These are phyloP conservation scores for Leiothrix lutea DNA, from an alignment of 2,113 vertebrate genomes.

Conservation along the genomic window DNA sequence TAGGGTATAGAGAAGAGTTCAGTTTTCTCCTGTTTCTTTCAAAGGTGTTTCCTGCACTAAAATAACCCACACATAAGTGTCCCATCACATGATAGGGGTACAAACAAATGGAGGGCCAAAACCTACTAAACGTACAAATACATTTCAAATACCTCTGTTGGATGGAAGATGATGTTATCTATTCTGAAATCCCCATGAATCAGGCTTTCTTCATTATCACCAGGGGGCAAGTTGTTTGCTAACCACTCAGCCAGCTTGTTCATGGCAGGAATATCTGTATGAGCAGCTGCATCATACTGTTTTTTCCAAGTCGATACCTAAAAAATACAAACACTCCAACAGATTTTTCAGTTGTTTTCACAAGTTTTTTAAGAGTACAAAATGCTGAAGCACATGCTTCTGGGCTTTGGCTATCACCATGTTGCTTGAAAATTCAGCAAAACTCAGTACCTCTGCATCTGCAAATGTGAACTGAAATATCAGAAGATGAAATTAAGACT, in stretches of 20 bases:
- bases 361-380: neutral
- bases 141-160: constrained; percentile 79
- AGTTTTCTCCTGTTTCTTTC: neutral
- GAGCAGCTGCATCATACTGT: constrained; percentile 85
- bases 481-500: neutral
- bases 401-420: neutral
- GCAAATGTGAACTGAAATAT: neutral
- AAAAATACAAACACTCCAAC: neutral
- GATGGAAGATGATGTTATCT: constrained; percentile 92
- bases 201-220: constrained; percentile 81
- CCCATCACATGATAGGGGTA: neutral
- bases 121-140: neutral
- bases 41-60: neutral
- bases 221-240: constrained; percentile 79
- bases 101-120: neutral
- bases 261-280: constrained; percentile 84
- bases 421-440: neutral
- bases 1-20: neutral
- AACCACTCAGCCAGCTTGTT: constrained; percentile 86
- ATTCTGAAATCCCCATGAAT: constrained; percentile 90
- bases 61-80: rapidly evolving
- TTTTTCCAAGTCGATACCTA: constrained; percentile 91
- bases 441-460: neutral
- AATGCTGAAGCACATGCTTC: neutral
- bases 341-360: neutral